Evolutionary conservation across 1,140 invertebrate species (phyloP), one percentile per base, ranked within the genome.

Genomic region (Parapsyche elsis): DNA sequence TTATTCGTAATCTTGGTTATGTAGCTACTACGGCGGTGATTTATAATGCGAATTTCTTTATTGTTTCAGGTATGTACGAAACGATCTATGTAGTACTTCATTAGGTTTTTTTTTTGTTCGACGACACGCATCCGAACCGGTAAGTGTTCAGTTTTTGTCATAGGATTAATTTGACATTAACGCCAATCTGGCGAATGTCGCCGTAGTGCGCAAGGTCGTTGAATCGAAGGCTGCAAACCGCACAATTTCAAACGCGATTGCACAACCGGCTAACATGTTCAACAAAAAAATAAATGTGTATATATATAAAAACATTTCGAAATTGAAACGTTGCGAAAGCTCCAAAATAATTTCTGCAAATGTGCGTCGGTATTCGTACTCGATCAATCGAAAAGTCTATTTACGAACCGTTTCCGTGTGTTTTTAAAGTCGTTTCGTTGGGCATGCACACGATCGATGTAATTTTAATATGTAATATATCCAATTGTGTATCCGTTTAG

Each of bases 41-140:
- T n/a, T n/a, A n/a, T n/a, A n/a, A n/a, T n/a, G n/a, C n/a, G 44
- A 9, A 10, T 49, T 75, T 75, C 23, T 49, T 26, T 75, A n/a
- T 75, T 75, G 45, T 75, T 73, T 73, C 71, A 73, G 71, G 71
- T 73, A n/a, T n/a, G n/a, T n/a, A 45, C 16, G 64, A 21, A 12
- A n/a, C 53, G 14, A 4, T 16, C 53, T 57, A n/a, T n/a, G n/a
- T n/a, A 38, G 7, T 7, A 7, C 30, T 38, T 38, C 30, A 38
- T 38, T 38, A 4, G 30, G 30, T 38, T 38, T 38, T 38, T 38
- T 4, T 1, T 38, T 38, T 38, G 30, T 38, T 38, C 2, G 1
- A 7, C 7, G 30, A 38, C 30, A 38, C 30, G 30, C 30, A 38
- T 38, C 30, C 30, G 30, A 38, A 38, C 30, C 30, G 30, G 30